A percentile compares a stretch with the other conserved stretches of the same genome.
These are phyloP conservation scores for Melieria picta DNA, from an alignment of 2,888 invertebrate species.

Conservation along the genomic window DNA sequence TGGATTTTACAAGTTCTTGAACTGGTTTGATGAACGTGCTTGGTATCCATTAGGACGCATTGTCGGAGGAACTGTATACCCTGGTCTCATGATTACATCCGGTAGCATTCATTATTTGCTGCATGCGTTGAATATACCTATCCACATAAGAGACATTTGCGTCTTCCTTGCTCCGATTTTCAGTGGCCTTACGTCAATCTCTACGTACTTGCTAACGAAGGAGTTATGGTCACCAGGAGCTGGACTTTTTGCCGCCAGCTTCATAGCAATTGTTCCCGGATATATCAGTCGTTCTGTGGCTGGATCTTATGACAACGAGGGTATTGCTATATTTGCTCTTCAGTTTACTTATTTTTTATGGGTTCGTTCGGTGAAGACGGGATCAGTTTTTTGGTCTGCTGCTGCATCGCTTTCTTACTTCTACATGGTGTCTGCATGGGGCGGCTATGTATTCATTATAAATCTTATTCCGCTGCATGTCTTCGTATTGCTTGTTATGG, in stretches of 20 bases:
- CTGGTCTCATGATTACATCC: slow-evolving; percentile 98
- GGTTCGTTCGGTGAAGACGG: slow-evolving; percentile 98
- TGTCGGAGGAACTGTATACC: slow-evolving; percentile 99
- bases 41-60: slow-evolving; percentile 99
- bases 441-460: slow-evolving; percentile 99
- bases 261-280: slow-evolving; percentile 98
- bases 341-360: slow-evolving; percentile 98
- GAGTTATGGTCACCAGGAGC: slow-evolving; percentile 97
- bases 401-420: slow-evolving; percentile 96
- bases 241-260: slow-evolving; percentile 97
- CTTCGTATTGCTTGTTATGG: slow-evolving; percentile 93
- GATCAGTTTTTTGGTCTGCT: slow-evolving; percentile 96
- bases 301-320: slow-evolving; percentile 99
- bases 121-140: slow-evolving; percentile 91
- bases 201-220: slow-evolving; percentile 96
- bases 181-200: slow-evolving; percentile 97
- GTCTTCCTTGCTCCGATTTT: slow-evolving; percentile 98
- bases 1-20: slow-evolving; percentile 99
- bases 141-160: slow-evolving; percentile 98
- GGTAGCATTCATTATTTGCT: slow-evolving; percentile 95
- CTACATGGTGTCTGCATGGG: slow-evolving; percentile 99
- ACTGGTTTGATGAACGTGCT: slow-evolving; percentile 99
- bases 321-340: slow-evolving; percentile 98
- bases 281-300: slow-evolving; percentile 99
- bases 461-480: slow-evolving; percentile 99